Base-by-base conservation (phyloP, 2,797 vertebrate species). In the Pteronotus mesoamericanus region DNA sequence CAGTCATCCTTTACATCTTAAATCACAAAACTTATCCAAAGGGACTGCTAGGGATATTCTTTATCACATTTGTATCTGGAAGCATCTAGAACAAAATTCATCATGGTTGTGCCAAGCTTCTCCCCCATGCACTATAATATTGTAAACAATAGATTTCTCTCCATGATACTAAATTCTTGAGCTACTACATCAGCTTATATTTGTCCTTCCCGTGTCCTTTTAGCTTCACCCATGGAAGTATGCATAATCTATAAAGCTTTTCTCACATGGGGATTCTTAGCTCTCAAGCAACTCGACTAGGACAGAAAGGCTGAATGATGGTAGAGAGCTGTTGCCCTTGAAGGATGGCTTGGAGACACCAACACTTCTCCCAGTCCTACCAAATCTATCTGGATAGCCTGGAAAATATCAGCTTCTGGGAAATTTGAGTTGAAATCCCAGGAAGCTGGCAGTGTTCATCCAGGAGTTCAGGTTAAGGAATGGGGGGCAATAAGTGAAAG, bases 371-470 rank as follows among this genome's bases (percentile, higher is more conserved):
- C 5, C 34, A 6, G 16, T 87, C 2, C 4, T 71, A 61, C 51
- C 2, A 86, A 72, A 55, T 78, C n/a, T 89, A 1, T 79, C 39
- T 89, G 64, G 34, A 88, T 69, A 88, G 32, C 11, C 4, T 68
- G 3, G 92, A 42, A 92, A 80, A 94, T 51, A n/a, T 19, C 34
- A 82, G 32, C 53, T 90, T 93, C 88, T 97, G 82, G 90, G 85
- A 92, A 89, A 37, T 26, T 68, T 92, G n/a, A 51, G 6, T 53
- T 80, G n/a, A 86, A 37, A 55, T 32, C 19, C 5, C 57, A 39
- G 48, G 34, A 78, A 64, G 4, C 15, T 82, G 24, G 3, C 7
- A 57, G 15, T 44, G 5, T 48, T 26, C 18, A 84, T 53, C 14
- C 4, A 72, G 48, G 64, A 57, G 14, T 22, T 87, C 9, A 72